These are phyloP conservation scores for Brachynemurus nebulosus DNA, from an alignment of 2,888 invertebrate species.

Conservation along the genomic window DNA sequence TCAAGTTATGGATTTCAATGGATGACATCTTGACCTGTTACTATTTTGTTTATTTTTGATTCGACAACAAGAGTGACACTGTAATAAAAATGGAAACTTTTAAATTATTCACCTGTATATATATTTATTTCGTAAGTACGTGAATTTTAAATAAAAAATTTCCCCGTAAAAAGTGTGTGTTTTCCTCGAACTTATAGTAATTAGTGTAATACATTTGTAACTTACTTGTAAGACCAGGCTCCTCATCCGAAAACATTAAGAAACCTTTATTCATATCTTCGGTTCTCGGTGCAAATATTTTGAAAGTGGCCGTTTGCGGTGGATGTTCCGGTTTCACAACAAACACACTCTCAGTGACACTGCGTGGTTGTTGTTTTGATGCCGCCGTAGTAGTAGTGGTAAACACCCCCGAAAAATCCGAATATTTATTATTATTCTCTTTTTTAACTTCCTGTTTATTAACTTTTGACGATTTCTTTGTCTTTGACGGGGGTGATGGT, in stretches of 20 bases:
- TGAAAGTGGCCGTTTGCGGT: constrained; percentile 55
- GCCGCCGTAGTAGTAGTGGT: constrained; percentile 33
- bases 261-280: constrained; percentile 92
- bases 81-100: no score
- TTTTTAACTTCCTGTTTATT: background rate
- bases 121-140: no score
- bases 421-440: background rate
- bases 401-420: constrained; percentile 16
- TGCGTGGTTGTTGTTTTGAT: background rate
- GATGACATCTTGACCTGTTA: no score
- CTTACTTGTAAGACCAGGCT: constrained; percentile 74
- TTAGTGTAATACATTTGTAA: no score
- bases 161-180: no score
- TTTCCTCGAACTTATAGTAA: no score
- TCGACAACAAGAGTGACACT: no score
- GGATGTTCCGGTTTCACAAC: constrained; percentile 30
- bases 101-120: no score
- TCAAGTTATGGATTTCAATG: no score
- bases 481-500: no score
- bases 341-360: background rate
- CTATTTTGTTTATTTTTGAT: no score
- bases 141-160: no score
- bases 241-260: constrained; percentile 75
- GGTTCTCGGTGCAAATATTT: constrained; percentile 67
- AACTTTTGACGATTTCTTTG: background rate